Base-by-base conservation (phyloP, 2,888 invertebrate genomes). In the Coremacera marginata region DNA sequence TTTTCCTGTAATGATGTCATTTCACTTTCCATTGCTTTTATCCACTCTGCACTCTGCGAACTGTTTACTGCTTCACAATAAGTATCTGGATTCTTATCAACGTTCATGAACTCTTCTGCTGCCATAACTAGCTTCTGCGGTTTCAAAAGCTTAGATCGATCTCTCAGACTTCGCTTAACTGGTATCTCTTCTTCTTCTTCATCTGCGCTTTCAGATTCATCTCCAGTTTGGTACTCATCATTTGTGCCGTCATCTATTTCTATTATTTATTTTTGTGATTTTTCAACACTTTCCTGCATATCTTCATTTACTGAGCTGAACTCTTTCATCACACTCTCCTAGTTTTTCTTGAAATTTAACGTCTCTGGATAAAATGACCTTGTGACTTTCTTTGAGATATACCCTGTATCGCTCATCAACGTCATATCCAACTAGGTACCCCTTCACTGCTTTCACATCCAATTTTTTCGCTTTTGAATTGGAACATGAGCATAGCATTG, bases 1-100 rank as follows among this genome's bases (percentile, higher is more conserved):
- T 86, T 86, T 79, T 84, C 83, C 27, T 82, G 71, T 25, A 85
- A 75, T 11, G 85, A 83, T n/a, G 51, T 55, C 25, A 86, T 84
- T 82, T 87, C 84, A 22, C 67, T 75, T 31, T 84, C 77, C 82
- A 83, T 84, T 11, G 83, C 82, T 80, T 75, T 72, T 31, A 76
- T 82, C 82, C 82, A 84, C 31, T 83, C 60, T 8, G 67, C 57
- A 27, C 70, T 52, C n/a, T 83, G 75, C 51, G 80, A 55, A n/a
- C 76, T 77, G 19, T 76, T 78, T 2, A 82, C 77, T 49, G 81
- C 80, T 5, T 77, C 75, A 5, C 74, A 49, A 55, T 31, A 68
- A 19, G 77, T 37, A 1, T 14, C 9, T 19, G 34, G 4, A 44
- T 14, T 49, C 9, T 67, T 1, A 5, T 22, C 9, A 19, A 9